Conservation (phyloP, 92 coral and sea anemone species). For the Umimayanthus kanabou region DNA sequence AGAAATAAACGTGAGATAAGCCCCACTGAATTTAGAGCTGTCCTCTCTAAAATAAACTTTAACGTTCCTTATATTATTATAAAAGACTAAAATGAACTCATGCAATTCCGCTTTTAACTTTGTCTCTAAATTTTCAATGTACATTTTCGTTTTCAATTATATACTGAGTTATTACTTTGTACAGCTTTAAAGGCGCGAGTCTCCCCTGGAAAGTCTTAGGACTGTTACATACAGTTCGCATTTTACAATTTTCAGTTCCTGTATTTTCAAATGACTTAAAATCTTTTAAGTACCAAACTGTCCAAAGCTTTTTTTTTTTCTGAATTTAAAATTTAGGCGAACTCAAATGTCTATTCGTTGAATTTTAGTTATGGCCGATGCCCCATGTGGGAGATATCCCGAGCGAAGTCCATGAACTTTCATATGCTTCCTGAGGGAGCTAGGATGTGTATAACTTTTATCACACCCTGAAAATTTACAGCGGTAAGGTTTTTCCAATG, state of each 20-base stretch:
- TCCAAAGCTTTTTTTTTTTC: not conserved
- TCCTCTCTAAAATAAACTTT: too few relatives aligned
- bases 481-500: conserved; percentile 94
- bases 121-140: too few relatives aligned
- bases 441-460: conserved; percentile 96
- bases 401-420: conserved; percentile 82
- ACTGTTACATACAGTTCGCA: too few relatives aligned
- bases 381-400: conserved; percentile 19
- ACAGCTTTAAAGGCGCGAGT: not conserved
- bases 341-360: conserved; percentile 36
- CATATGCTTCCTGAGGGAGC: conserved; percentile 96
- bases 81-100: too few relatives aligned
- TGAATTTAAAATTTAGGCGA: not conserved
- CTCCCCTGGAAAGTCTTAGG: not conserved
- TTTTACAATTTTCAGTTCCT: too few relatives aligned
- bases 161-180: not conserved
- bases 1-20: not conserved
- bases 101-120: not conserved
- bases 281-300: not conserved
- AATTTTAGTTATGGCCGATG: conserved; percentile 29
- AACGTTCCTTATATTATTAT: too few relatives aligned
- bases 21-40: not conserved
- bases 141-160: not conserved
- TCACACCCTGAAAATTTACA: conserved; percentile 97
- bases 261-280: too few relatives aligned